Evolutionary conservation across 2,113 vertebrate species (phyloP).

Genomic region (Solenodon paradoxus): DNA sequence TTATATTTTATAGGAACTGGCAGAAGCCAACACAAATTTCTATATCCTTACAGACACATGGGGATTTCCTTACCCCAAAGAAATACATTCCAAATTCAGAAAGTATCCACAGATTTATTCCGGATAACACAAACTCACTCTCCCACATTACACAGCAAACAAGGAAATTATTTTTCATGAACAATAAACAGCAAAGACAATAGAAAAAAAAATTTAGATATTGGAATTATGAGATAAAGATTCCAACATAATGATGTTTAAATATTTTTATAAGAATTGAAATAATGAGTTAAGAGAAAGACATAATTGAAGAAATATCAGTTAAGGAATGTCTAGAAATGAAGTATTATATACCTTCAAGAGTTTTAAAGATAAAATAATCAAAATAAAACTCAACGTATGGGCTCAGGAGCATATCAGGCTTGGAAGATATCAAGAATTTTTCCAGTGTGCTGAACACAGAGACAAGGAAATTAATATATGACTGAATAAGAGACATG

Average conservation of each 20-base stretch:
- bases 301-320: background rate
- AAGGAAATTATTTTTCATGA: background rate
- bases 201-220: background rate
- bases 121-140: background rate
- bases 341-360: conserved; percentile 41
- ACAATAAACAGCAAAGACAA: background rate
- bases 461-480: conserved; percentile 43
- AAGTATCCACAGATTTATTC: background rate
- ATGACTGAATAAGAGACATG: background rate
- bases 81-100: background rate
- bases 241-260: background rate
- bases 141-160: background rate
- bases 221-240: background rate
- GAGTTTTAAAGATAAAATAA: conserved; percentile 36
- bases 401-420: background rate
- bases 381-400: background rate
- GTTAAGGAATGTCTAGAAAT: conserved; percentile 22
- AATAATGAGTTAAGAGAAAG: conserved; percentile 28
- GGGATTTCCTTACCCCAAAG: background rate
- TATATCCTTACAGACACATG: no score
- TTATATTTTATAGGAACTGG: background rate
- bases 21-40: background rate
- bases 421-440: background rate
- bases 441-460: conserved; percentile 11
- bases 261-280: background rate